Base-by-base conservation (phyloP, 2,113 vertebrate species). In the Poicephalus meyeri region DNA sequence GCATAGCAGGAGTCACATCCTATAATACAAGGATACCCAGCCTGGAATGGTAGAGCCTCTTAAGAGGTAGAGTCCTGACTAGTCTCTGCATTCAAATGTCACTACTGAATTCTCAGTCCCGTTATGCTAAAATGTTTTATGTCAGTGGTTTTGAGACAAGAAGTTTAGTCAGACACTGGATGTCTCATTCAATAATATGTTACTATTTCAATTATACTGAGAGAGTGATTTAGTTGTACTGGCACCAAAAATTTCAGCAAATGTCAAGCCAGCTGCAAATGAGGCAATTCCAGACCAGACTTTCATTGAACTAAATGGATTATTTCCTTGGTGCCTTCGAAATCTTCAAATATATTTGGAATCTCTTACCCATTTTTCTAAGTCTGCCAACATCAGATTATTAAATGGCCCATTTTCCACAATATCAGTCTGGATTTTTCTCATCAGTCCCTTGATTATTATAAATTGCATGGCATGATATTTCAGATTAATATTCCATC, bases 401-500 rank as follows among this genome's bases (percentile, higher is more conserved):
- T 92, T 93, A 88, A 94, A 91, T 78, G 64, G 46, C 29, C 86
- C 25, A 28, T 96, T 96, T 93, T 93, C 72, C 72, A 42, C 77
- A 88, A 92, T 90, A 80, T 58, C 8, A 5, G 63, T 77, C 88
- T 94, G 80, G 79, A 66, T 86, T 93, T 91, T 93, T 87, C 92
- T 95, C 91, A 81, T 76, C 85, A 44, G 52, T 82, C 79, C 66
- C 66, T 12, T 88, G 94, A 86, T 93, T 86, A 50, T 92, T 93
- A 86, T 84, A 95, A 93, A 94, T 90, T 73, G 42, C 42, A 7
- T 80, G 46, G 86, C 70, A 47, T 90, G 80, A 73, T 97, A 80
- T 93, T 95, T 90, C 86, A 93, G 91, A 97, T 90, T 91, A 93
- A 86, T 96, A 93, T 90, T 95, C 79, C 86, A 73, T 95, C 80